phyloP scores from a whole-genome alignment of 2,113 vertebrate species.

The Gambusia affinis region DNA sequence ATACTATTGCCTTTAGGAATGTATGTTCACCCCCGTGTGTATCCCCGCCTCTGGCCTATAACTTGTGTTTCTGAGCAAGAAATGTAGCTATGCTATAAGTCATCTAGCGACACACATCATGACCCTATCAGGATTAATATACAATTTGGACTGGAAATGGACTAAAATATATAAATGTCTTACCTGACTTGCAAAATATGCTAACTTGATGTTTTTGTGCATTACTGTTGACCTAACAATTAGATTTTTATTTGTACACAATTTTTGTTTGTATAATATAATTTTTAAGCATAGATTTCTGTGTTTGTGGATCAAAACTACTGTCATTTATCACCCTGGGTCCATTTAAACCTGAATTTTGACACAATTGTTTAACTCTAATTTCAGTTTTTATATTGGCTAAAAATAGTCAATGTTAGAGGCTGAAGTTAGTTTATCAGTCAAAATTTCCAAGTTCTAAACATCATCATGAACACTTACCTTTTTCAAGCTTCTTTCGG shows the following conservation, averaged over 20 bases:
- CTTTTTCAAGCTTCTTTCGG: conserved; percentile 88
- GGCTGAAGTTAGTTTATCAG: neutral
- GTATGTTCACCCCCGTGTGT: too few relatives aligned
- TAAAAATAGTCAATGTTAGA: neutral
- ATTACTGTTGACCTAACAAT: too few relatives aligned
- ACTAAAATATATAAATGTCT: too few relatives aligned
- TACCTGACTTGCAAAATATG: neutral
- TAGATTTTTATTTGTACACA: too few relatives aligned
- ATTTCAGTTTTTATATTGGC: neutral
- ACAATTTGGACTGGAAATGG: too few relatives aligned
- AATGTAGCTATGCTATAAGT: too few relatives aligned
- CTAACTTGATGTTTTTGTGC: neutral
- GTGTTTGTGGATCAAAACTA: neutral
- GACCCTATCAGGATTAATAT: neutral
- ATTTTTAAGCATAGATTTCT: too few relatives aligned
- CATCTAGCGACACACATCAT: too few relatives aligned
- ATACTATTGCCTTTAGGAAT: too few relatives aligned
- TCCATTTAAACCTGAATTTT: neutral
- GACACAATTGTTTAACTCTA: neutral
- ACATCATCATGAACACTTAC: conserved; percentile 69
- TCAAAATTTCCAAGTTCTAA: neutral
- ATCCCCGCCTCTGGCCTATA: neutral
- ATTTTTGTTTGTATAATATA: too few relatives aligned
- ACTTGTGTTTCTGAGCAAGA: too few relatives aligned
- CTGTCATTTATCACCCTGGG: neutral